phyloP scores from a whole-genome alignment of 2,797 vertebrate genomes.

The Schizopygopsis pylzovi region DNA sequence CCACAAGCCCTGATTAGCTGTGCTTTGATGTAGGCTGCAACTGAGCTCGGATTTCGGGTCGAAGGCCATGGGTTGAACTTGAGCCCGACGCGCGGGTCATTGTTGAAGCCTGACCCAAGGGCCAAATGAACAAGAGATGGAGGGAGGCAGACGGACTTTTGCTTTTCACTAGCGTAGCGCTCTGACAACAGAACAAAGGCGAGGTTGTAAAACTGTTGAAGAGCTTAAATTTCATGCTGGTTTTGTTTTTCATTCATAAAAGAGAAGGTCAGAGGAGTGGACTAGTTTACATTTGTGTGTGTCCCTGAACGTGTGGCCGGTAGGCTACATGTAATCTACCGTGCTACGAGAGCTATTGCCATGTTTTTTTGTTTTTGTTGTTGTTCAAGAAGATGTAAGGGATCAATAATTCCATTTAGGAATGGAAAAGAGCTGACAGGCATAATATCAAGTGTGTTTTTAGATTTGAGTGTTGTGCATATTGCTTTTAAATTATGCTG shows the following conservation, averaged over 20 bases:
- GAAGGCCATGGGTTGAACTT: constrained; percentile 53
- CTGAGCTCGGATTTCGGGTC: constrained; percentile 50
- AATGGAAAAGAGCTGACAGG: constrained; percentile 44
- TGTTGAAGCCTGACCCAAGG: constrained; percentile 48
- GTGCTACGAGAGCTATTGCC: constrained; percentile 15
- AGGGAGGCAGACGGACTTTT: constrained; percentile 48
- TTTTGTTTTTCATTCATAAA: constrained; percentile 52
- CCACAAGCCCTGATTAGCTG: constrained; percentile 36
- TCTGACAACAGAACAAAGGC: constrained; percentile 59
- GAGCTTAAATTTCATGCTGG: constrained; percentile 51
- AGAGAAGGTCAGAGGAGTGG: constrained; percentile 44
- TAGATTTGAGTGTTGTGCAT: neutral
- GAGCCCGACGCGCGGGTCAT: constrained; percentile 51
- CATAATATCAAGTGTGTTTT: constrained; percentile 41
- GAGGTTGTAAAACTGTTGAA: constrained; percentile 53
- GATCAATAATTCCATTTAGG: constrained; percentile 61
- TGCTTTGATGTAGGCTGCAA: constrained; percentile 60
- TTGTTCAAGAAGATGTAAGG: constrained; percentile 44
- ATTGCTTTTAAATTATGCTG: neutral
- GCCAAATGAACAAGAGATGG: constrained; percentile 4
- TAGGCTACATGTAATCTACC: constrained; percentile 29
- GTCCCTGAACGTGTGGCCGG: neutral
- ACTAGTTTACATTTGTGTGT: neutral
- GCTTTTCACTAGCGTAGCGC: constrained; percentile 54
- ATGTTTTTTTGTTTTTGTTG: neutral